A percentile compares a stretch with the other conserved stretches of the same genome.
These are phyloP conservation scores for Catostomus latipinnis DNA, from an alignment of 2,797 vertebrate genomes.

Conservation along the genomic window DNA sequence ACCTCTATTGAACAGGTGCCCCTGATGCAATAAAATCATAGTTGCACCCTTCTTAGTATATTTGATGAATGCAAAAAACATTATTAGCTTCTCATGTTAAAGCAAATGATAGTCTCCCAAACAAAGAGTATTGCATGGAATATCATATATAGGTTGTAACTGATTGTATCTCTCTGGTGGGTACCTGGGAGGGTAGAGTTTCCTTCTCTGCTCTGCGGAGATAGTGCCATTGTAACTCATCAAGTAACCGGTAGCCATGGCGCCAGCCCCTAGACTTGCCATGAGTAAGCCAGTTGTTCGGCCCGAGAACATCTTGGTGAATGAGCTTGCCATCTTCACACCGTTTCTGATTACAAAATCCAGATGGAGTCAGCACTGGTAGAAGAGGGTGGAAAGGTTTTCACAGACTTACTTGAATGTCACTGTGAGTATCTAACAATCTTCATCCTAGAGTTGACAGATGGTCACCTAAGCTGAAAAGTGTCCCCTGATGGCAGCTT, in stretches of 20 bases:
- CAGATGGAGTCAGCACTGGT: conserved; percentile 52
- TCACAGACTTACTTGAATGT: neutral
- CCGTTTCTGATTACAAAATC: conserved; percentile 17
- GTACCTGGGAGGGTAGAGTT: conserved; percentile 89
- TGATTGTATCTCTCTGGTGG: neutral
- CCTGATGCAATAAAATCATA: neutral
- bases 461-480: neutral
- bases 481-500: conserved; percentile 22
- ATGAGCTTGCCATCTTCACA: conserved; percentile 82
- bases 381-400: neutral
- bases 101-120: neutral
- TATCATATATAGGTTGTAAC: neutral
- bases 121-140: neutral
- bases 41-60: neutral
- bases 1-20: conserved; percentile 27
- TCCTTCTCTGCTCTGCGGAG: conserved; percentile 73
- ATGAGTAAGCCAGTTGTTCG: conserved; percentile 80
- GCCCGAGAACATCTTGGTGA: conserved; percentile 83
- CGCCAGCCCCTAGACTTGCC: conserved; percentile 82
- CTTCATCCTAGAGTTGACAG: neutral
- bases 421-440: neutral
- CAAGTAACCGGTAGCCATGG: conserved; percentile 80
- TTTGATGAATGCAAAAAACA: neutral
- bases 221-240: conserved; percentile 74
- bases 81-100: neutral